Evolutionary conservation across 2,113 vertebrate genomes (phyloP).

Genomic region (Gavia stellata): DNA sequence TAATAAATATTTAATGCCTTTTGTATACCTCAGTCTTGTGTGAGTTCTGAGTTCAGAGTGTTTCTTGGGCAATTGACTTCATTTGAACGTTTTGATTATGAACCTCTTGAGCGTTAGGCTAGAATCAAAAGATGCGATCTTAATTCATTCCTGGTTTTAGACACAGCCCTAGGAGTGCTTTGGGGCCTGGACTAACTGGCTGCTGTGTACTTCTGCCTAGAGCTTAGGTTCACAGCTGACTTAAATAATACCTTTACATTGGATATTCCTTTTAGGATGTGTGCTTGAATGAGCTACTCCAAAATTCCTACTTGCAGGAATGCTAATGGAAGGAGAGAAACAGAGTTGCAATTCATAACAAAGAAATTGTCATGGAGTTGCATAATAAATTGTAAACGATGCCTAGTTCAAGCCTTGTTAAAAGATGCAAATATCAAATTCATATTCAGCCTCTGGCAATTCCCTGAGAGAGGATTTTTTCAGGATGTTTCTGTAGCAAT

Average conservation of each 20-base stretch:
- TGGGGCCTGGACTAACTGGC: background rate
- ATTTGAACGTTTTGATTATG: background rate
- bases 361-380: background rate
- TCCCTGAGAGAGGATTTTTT: background rate
- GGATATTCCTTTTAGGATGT: background rate
- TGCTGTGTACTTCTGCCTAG: background rate
- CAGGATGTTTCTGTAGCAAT: background rate
- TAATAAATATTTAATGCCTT: constrained; percentile 38
- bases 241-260: background rate
- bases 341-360: background rate
- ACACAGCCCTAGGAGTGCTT: background rate
- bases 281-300: background rate
- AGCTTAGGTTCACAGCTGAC: background rate
- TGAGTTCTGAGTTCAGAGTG: background rate
- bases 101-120: background rate
- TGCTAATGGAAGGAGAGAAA: background rate
- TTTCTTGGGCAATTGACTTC: background rate
- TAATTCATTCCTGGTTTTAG: background rate
- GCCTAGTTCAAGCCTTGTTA: background rate
- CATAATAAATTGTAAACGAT: background rate
- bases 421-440: background rate
- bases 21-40: background rate
- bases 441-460: background rate
- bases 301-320: background rate
- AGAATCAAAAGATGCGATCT: background rate